Conservation (phyloP, 2,113 vertebrate genomes). For the Pseudopodoces humilis region DNA sequence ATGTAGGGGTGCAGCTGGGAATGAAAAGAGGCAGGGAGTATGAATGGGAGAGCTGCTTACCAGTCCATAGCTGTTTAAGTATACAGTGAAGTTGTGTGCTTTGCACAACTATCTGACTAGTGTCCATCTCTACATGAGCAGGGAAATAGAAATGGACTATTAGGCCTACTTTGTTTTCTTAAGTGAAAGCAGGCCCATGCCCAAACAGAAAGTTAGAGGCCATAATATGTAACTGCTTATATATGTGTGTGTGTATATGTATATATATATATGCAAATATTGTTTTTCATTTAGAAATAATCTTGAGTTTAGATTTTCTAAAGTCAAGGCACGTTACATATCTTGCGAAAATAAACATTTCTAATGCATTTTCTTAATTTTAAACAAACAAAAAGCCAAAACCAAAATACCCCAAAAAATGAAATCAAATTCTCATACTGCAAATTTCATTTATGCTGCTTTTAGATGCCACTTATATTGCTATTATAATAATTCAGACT, state of each 20-base stretch:
- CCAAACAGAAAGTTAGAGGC: not conserved
- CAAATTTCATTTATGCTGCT: not conserved
- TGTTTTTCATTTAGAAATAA: not conserved
- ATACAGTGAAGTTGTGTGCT: not conserved
- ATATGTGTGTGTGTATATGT: no score
- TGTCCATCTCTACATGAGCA: not conserved
- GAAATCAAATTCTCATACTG: not conserved
- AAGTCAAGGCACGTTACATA: not conserved
- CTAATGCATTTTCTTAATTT: not conserved
- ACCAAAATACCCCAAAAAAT: not conserved
- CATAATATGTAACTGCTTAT: not conserved
- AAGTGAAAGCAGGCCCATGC: not conserved
- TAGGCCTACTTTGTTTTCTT: not conserved
- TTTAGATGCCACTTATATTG: not conserved
- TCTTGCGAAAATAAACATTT: not conserved
- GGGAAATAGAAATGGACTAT: not conserved
- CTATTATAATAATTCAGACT: not conserved
- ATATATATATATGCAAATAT: not conserved
- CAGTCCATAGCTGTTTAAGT: not conserved
- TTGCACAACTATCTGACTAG: not conserved
- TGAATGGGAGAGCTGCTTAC: not conserved
- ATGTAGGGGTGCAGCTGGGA: not conserved
- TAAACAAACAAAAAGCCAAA: not conserved
- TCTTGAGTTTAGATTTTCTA: not conserved
- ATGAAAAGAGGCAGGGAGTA: not conserved